Conservation (phyloP, 2,797 vertebrate genomes). For the Sparidentex hasta region DNA sequence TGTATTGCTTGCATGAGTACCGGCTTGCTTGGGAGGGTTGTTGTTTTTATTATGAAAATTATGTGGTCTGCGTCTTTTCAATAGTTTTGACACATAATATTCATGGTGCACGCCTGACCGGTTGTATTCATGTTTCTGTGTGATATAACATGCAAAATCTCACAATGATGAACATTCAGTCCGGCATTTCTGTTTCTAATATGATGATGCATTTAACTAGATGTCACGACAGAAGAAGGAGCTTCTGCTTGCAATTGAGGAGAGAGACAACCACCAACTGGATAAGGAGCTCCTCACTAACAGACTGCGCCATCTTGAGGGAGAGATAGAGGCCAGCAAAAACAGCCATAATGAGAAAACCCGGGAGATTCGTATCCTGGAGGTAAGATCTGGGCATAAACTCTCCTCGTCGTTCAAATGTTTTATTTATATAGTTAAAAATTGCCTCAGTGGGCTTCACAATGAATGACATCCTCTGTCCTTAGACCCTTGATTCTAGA, state of each 20-base stretch:
- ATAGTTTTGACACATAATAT: slow-evolving; percentile 30
- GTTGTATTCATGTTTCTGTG: slow-evolving; percentile 2
- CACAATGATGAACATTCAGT: slow-evolving; percentile 13
- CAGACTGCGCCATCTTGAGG: slow-evolving; percentile 90
- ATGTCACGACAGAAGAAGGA: slow-evolving; percentile 89
- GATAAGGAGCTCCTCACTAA: slow-evolving; percentile 93
- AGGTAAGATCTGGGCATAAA: slow-evolving; percentile 59
- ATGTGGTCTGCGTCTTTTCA: slow-evolving; percentile 22
- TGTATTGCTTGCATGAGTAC: slow-evolving; percentile 16
- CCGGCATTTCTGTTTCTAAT: slow-evolving; percentile 30
- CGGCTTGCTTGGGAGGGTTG: background rate
- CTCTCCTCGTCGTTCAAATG: background rate
- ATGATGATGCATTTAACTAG: slow-evolving; percentile 72
- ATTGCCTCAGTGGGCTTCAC: too few species aligned
- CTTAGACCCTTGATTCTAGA: too few species aligned
- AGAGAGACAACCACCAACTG: slow-evolving; percentile 88
- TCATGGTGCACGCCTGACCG: slow-evolving; percentile 12
- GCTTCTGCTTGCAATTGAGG: slow-evolving; percentile 87
- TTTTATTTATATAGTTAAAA: too few species aligned
- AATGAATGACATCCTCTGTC: too few species aligned
- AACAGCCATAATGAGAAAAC: slow-evolving; percentile 88
- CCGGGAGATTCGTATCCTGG: slow-evolving; percentile 87
- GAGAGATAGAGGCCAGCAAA: slow-evolving; percentile 87
- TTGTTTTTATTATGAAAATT: slow-evolving; percentile 38
- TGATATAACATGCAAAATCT: slow-evolving; percentile 21